Base-by-base conservation (phyloP, 2,797 vertebrate species). In the Forpus xanthops region DNA sequence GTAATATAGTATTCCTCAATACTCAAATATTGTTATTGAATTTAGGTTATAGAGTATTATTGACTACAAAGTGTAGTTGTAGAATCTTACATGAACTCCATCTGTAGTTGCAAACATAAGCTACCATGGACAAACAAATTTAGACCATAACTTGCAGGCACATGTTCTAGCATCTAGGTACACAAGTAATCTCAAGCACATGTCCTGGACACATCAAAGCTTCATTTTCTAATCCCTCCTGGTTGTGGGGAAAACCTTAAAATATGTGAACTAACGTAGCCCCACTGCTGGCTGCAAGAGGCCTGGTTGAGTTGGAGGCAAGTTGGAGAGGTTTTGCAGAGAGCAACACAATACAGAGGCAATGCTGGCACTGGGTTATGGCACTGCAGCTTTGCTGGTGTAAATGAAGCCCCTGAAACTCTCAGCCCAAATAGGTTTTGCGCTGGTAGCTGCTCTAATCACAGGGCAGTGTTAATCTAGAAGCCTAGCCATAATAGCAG, bases 131-230 rank as follows among this genome's bases (percentile, higher is more conserved):
- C 87, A 87, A 92, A 82, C 78, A 91, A 77, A 90, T 76, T 39
- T 67, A 80, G 78, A 77, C 39, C 47, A 62, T 67, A 89, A 93
- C 84, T 95, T 91, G 87, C 37, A 89, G 65, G 72, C 87, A 64
- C 44, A 42, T 90, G 72, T 89, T 72, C 64, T 87, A 77, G 35
- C 44, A 49, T 89, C 85, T 89, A 89, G 92, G 78, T 91, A 49
- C 47, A 85, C 68, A 77, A 83, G 68, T 93, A 87, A 83, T 94
- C 75, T 83, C 82, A 80, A 92, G 91, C 91, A 89, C 89, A 65
- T 92, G 87, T 85, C 84, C 65, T 11, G 65, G 74, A 64, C 52
- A 80, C 89, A 91, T 95, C 82, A 94, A 95, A 95, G 75, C 82
- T 42, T 74, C 45, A 3, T 80, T 93, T 91, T 80, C 87, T 91